Evolutionary conservation across 2,113 vertebrate species (phyloP).

Genomic region (Zapornia atra): DNA sequence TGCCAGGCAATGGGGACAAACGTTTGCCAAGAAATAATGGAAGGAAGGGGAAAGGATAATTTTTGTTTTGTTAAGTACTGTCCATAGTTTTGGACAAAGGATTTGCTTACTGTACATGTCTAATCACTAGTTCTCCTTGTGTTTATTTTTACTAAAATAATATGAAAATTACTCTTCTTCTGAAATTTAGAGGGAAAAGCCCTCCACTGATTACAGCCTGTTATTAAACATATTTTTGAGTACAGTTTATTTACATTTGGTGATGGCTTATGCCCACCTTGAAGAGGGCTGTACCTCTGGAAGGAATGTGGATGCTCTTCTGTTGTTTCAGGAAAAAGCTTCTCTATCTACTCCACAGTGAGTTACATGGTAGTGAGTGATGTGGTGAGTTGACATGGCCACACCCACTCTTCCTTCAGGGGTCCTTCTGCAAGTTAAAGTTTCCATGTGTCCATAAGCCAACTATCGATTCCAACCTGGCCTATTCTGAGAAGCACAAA

Average conservation of each 20-base stretch:
- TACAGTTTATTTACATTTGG: background rate
- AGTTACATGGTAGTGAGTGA: background rate
- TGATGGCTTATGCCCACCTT: background rate
- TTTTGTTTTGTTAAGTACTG: background rate
- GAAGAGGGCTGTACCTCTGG: background rate
- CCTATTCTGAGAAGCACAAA: background rate
- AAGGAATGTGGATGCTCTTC: background rate
- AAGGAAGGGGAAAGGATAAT: background rate
- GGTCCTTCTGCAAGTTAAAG: background rate
- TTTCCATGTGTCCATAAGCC: background rate
- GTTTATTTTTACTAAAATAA: background rate
- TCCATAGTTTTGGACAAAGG: background rate
- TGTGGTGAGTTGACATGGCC: background rate
- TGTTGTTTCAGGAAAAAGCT: background rate
- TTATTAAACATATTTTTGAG: background rate
- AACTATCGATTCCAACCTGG: background rate
- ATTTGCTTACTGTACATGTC: background rate
- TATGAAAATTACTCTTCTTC: background rate
- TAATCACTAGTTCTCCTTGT: background rate
- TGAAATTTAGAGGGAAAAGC: background rate
- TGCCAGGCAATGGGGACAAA: background rate
- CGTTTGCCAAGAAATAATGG: slow-evolving; percentile 9
- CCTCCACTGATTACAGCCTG: background rate
- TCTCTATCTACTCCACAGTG: accelerated
- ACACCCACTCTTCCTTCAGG: background rate